A percentile compares a stretch with the other conserved stretches of the same genome.
phyloP scores from a whole-genome alignment of 1,140 invertebrate genomes.

The Bombus soroeensis region DNA sequence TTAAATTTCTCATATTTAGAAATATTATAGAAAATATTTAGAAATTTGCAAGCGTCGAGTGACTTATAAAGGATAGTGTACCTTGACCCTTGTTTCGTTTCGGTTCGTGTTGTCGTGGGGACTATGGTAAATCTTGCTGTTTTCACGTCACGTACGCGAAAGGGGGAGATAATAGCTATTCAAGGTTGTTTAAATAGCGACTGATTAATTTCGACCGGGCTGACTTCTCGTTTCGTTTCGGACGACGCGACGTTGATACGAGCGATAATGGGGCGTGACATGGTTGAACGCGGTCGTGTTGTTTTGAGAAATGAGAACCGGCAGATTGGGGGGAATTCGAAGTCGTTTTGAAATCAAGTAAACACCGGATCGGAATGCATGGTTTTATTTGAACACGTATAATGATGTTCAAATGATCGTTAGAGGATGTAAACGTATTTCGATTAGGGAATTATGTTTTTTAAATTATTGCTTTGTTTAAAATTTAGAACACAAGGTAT shows the following conservation, averaged over 20 bases:
- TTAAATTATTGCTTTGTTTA: neutral
- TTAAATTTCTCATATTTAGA: no score
- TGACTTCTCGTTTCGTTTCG: neutral
- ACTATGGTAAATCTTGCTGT: constrained; percentile 13
- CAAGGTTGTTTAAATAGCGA: constrained; percentile 34
- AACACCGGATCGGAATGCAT: neutral
- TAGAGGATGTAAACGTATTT: neutral
- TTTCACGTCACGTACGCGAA: neutral
- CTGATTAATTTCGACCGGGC: constrained; percentile 25
- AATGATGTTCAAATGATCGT: neutral
- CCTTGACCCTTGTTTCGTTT: no score
- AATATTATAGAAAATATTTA: no score
- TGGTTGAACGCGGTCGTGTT: neutral
- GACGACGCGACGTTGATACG: no score
- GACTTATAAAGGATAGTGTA: no score
- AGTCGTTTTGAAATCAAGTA: neutral
- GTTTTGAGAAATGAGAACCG: neutral
- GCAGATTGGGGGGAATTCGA: neutral
- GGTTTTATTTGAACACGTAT: neutral
- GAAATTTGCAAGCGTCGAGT: no score
- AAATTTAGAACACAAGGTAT: neutral
- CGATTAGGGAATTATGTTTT: neutral
- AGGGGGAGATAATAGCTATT: constrained; percentile 6
- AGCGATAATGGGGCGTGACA: neutral
- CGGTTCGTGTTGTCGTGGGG: neutral